Conservation (phyloP, 2,797 vertebrate genomes). For the Rhynchotus rufescens region DNA sequence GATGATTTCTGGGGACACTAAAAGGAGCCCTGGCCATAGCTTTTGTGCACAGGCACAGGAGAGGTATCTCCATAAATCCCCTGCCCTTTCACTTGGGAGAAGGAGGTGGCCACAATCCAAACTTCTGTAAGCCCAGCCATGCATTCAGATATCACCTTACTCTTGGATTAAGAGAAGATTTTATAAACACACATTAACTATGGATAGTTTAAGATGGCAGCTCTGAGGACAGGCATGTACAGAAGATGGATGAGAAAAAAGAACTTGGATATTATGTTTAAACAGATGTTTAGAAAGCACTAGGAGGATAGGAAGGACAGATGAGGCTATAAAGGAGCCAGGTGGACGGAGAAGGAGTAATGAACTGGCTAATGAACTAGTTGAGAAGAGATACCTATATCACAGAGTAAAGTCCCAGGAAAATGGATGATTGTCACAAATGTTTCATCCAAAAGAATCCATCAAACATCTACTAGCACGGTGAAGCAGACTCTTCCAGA, state of each 20-base stretch:
- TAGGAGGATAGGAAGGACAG: not conserved
- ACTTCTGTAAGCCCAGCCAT: not conserved
- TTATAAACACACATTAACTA: not conserved
- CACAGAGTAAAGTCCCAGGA: not conserved
- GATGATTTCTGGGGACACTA: not conserved
- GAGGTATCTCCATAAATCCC: not conserved
- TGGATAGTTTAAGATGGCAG: slow-evolving; percentile 15
- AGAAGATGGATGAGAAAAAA: not conserved
- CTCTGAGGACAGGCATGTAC: not conserved
- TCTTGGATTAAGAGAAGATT: slow-evolving; percentile 17
- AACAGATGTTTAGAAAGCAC: slow-evolving; percentile 8
- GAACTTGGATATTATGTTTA: not conserved
- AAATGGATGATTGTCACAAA: not conserved
- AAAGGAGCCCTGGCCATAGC: not conserved
- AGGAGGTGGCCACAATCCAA: not conserved
- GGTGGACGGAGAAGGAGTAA: not conserved
- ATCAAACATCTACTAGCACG: not conserved
- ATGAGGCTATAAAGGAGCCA: not conserved
- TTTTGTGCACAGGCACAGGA: not conserved
- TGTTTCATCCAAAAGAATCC: not conserved
- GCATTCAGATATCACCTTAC: slow-evolving; percentile 11
- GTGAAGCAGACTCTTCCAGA: not conserved
- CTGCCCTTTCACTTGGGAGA: not conserved
- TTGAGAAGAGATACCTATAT: not conserved
- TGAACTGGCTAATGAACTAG: not conserved